Evolutionary conservation across 2,888 invertebrate genomes (phyloP).

Genomic region (Drosophila mulleri): DNA sequence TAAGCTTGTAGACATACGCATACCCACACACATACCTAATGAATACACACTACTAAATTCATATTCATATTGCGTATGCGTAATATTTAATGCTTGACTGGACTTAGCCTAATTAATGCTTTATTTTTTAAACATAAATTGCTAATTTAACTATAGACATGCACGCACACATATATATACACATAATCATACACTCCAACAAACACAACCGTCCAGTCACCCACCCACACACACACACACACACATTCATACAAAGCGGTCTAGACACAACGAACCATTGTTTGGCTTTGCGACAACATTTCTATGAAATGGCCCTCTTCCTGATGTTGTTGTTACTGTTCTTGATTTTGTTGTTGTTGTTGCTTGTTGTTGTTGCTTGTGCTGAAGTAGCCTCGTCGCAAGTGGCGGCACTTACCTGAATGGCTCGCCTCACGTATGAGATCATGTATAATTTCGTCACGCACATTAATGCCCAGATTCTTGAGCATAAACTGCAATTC

Average conservation of each 20-base stretch:
- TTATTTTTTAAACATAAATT: neutral
- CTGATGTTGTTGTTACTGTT: constrained; percentile 2
- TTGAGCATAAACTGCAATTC: constrained; percentile 92
- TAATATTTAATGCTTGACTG: neutral
- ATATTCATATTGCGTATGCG: constrained; percentile 2
- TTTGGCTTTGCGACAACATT: constrained; percentile 22
- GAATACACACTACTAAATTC: neutral
- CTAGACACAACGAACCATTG: constrained; percentile 53
- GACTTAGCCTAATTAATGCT: neutral
- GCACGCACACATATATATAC: neutral
- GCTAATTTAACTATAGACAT: neutral
- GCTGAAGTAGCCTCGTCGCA: constrained; percentile 17
- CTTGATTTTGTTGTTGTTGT: neutral
- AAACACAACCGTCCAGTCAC: no score
- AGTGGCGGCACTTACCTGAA: constrained; percentile 86
- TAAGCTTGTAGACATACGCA: neutral
- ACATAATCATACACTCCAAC: neutral
- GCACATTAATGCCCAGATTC: constrained; percentile 91
- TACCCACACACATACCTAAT: neutral
- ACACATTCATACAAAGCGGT: neutral
- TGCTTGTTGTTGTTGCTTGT: neutral
- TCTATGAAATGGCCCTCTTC: constrained; percentile 37
- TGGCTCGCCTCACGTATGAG: constrained; percentile 91
- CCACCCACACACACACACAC: neutral
- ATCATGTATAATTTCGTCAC: constrained; percentile 90